Evolutionary conservation across 2,888 invertebrate species (phyloP).

Genomic region (Philaethria dido): DNA sequence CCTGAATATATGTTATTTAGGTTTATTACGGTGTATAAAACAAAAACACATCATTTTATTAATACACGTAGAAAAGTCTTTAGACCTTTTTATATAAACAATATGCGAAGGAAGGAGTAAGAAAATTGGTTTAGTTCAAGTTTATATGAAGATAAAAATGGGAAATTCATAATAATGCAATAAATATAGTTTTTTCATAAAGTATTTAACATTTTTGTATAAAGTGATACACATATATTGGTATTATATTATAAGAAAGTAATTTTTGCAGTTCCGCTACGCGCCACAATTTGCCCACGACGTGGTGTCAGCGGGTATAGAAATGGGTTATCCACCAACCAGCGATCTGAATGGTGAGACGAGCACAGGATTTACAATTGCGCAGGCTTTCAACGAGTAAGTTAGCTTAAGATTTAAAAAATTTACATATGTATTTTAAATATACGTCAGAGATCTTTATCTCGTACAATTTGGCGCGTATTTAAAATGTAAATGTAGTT

Average conservation of each 20-base stretch:
- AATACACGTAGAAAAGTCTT: too few relatives aligned
- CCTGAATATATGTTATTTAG: too few relatives aligned
- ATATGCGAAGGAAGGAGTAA: too few relatives aligned
- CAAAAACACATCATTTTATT: too few relatives aligned
- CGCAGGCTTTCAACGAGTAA: slow-evolving; percentile 86
- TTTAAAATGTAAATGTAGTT: neutral
- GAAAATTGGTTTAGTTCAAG: too few relatives aligned
- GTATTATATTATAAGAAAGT: neutral
- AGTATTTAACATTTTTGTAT: neutral
- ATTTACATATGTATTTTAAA: neutral
- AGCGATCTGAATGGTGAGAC: slow-evolving; percentile 86
- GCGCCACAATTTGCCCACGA: slow-evolving; percentile 85
- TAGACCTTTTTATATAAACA: too few relatives aligned
- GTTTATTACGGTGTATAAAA: too few relatives aligned
- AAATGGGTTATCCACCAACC: slow-evolving; percentile 85
- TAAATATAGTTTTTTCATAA: too few relatives aligned
- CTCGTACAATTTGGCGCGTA: neutral
- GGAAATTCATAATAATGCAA: too few relatives aligned
- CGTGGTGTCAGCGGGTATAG: slow-evolving; percentile 84
- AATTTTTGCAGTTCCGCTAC: slow-evolving; percentile 82
- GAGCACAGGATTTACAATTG: slow-evolving; percentile 85
- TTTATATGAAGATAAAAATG: too few relatives aligned
- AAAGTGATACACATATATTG: too few relatives aligned
- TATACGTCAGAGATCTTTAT: neutral
- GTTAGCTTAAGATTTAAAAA: slow-evolving; percentile 38